Evolutionary conservation across 2,113 vertebrate species (phyloP).

Genomic region (Trogon melanurus): DNA sequence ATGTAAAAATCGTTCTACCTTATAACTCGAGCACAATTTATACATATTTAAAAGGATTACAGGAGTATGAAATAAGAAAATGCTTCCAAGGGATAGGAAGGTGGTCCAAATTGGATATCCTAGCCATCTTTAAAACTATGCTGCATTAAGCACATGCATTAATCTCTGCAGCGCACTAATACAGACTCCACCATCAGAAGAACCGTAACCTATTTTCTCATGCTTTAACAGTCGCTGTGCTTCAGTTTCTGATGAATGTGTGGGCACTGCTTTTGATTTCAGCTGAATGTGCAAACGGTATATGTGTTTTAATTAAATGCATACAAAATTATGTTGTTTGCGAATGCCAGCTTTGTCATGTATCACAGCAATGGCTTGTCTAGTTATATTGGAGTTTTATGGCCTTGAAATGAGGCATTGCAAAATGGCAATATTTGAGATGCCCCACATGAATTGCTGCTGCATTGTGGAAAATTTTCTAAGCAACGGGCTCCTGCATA

Average conservation of each 20-base stretch:
- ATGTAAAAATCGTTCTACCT: conserved; percentile 35
- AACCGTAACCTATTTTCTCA: background rate
- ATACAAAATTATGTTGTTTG: background rate
- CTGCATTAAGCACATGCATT: background rate
- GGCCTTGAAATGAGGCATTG: conserved; percentile 20
- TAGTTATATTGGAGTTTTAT: conserved; percentile 1
- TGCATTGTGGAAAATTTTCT: background rate
- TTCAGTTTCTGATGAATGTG: background rate
- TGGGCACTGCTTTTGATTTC: background rate
- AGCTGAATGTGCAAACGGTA: background rate
- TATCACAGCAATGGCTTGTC: background rate
- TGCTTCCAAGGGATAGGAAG: background rate
- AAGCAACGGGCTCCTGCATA: background rate
- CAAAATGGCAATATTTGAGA: background rate
- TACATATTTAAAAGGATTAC: conserved; percentile 35
- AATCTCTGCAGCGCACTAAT: background rate
- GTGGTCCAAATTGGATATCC: background rate
- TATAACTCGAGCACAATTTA: background rate
- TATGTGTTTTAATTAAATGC: conserved; percentile 38
- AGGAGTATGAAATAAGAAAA: conserved; percentile 29
- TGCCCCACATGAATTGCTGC: background rate
- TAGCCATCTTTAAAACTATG: background rate
- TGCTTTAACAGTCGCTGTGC: background rate
- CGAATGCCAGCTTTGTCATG: conserved; percentile 3
- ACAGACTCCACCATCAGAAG: background rate